These are phyloP conservation scores for Plectrocnemia conspersa DNA, from an alignment of 1,140 invertebrate species.

Conservation along the genomic window DNA sequence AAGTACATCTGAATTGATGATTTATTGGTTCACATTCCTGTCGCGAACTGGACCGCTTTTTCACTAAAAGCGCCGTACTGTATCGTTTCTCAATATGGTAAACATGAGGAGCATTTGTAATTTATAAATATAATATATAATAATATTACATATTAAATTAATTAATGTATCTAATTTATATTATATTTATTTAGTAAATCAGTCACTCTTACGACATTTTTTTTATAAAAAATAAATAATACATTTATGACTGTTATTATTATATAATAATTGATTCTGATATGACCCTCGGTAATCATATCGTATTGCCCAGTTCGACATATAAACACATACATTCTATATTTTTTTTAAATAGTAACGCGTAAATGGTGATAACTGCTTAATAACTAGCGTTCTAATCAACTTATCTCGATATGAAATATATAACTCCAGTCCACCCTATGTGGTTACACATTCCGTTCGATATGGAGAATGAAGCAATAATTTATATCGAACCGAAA, in stretches of 20 bases:
- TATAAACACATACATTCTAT: too few relatives aligned
- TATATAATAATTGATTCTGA: too few relatives aligned
- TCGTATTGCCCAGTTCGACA: too few relatives aligned
- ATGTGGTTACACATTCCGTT: background rate
- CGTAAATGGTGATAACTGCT: constrained; percentile 10
- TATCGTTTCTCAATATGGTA: constrained; percentile 12
- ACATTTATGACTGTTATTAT: too few relatives aligned
- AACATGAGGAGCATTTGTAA: constrained; percentile 6
- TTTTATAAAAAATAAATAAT: too few relatives aligned
- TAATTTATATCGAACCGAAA: constrained; percentile 1
- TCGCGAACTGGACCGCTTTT: constrained; percentile 28
- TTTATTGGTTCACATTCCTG: constrained; percentile 32
- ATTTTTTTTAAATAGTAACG: background rate
- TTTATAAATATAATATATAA: too few relatives aligned
- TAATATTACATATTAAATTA: too few relatives aligned
- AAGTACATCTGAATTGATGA: constrained; percentile 29
- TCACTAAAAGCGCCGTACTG: constrained; percentile 8
- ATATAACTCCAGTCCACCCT: background rate
- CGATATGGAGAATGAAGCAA: constrained; percentile 7
- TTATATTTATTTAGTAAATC: too few relatives aligned
- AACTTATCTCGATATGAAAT: background rate
- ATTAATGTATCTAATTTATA: too few relatives aligned
- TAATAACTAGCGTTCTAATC: constrained; percentile 2
- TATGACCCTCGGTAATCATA: too few relatives aligned
- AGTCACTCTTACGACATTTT: too few relatives aligned